phyloP scores from a whole-genome alignment of 1,140 invertebrate species.

The Drosophila kurseongensis region DNA sequence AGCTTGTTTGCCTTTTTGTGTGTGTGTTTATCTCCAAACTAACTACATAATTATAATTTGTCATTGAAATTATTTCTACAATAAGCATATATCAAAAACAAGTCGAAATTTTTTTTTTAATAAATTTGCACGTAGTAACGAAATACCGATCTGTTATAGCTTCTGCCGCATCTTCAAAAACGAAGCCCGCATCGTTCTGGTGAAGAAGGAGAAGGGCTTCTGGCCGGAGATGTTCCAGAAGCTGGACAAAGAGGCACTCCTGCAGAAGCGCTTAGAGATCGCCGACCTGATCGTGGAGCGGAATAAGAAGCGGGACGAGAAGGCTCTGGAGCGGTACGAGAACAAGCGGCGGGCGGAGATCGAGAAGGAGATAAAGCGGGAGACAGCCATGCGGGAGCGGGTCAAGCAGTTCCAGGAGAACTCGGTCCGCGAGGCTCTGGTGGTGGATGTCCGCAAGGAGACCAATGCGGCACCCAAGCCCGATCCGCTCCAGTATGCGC shows the following conservation, averaged over 20 bases:
- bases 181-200: slow-evolving; percentile 78
- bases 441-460: slow-evolving; percentile 74
- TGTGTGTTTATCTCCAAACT: no score
- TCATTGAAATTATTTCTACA: no score
- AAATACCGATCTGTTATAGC: slow-evolving; percentile 8
- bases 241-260: slow-evolving; percentile 64
- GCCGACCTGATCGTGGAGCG: slow-evolving; percentile 76
- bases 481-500: slow-evolving; percentile 9
- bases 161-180: slow-evolving; percentile 83
- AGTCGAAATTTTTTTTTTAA: no score
- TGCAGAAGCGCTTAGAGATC: slow-evolving; percentile 75
- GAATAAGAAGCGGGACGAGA: slow-evolving; percentile 77
- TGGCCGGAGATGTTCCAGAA: slow-evolving; percentile 81
- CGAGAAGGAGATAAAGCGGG: slow-evolving; percentile 72
- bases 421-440: slow-evolving; percentile 68
- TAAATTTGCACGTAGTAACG: no score
- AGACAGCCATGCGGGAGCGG: slow-evolving; percentile 74
- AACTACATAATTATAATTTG: no score
- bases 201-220: slow-evolving; percentile 76
- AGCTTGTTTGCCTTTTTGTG: no score
- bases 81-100: no score
- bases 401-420: slow-evolving; percentile 74
- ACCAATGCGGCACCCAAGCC: slow-evolving; percentile 38
- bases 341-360: slow-evolving; percentile 74
- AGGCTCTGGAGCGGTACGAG: slow-evolving; percentile 72